phyloP scores from a whole-genome alignment of 2,888 invertebrate genomes.

The Mythimna lalbum region DNA sequence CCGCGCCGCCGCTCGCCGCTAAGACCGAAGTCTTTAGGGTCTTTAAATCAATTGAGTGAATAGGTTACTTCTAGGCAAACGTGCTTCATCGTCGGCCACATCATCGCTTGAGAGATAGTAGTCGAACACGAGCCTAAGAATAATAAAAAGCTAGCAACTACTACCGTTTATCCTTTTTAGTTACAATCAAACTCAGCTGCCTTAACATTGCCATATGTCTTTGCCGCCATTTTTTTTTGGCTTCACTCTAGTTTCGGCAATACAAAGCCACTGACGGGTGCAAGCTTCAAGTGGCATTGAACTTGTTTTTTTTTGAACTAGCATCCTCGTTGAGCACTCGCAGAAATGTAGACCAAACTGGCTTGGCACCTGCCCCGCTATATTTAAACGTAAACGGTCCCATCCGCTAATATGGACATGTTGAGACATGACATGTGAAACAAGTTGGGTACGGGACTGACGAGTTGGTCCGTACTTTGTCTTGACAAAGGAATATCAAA shows the following conservation, averaged over 20 bases:
- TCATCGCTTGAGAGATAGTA: too few species aligned
- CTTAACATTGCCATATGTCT: background rate
- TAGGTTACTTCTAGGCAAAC: too few species aligned
- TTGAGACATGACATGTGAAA: slow-evolving; percentile 54
- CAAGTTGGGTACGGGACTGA: slow-evolving; percentile 48
- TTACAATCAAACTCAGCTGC: background rate
- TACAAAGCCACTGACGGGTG: slow-evolving; percentile 18
- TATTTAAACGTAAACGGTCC: slow-evolving; percentile 69
- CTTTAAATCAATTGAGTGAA: too few species aligned
- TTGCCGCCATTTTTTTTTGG: background rate
- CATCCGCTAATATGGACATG: slow-evolving; percentile 66
- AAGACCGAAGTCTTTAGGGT: too few species aligned
- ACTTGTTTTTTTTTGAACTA: slow-evolving; percentile 38
- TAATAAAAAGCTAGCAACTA: too few species aligned
- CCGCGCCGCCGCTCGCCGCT: too few species aligned
- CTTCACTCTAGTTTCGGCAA: background rate
- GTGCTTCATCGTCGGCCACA: too few species aligned
- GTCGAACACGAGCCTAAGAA: too few species aligned
- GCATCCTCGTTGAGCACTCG: slow-evolving; percentile 30
- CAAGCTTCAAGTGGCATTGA: slow-evolving; percentile 20
- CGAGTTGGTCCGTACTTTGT: slow-evolving; percentile 37
- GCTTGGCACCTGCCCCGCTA: slow-evolving; percentile 71
- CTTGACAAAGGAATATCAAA: slow-evolving; percentile 22
- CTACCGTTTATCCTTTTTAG: background rate
- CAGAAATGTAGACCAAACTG: slow-evolving; percentile 66